Percentiles rank a stretch among this genome's conserved stretches.
Evolutionary conservation across 2,113 vertebrate genomes (phyloP).

Genomic region (Amblyopsis rosae): DNA sequence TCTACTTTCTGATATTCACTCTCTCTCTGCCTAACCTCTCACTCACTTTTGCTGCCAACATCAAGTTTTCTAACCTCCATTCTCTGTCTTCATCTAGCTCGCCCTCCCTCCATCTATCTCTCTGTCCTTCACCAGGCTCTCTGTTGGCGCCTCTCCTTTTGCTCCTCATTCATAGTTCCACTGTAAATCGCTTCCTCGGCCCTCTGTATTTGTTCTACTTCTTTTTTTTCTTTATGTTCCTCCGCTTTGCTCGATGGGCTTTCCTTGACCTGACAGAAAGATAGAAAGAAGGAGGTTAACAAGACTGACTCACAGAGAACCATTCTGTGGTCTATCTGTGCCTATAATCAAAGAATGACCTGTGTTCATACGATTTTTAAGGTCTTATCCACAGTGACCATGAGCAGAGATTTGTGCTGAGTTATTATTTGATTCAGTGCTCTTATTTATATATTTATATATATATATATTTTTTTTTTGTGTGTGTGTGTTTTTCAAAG

Average conservation of each 20-base stretch:
- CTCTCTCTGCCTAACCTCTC: constrained; percentile 46
- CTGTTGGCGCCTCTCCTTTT: constrained; percentile 8
- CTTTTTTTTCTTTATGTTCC: background rate
- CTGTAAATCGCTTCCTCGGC: constrained; percentile 23
- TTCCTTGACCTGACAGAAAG: constrained; percentile 27
- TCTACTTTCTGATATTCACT: constrained; percentile 56
- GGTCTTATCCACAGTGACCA: too few species aligned
- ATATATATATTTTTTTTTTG: too few species aligned
- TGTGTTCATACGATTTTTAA: background rate
- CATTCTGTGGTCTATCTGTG: background rate
- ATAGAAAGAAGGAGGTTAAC: too few species aligned
- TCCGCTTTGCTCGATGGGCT: constrained; percentile 20
- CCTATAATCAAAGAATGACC: background rate
- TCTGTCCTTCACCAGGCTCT: constrained; percentile 13
- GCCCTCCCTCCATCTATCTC: constrained; percentile 10
- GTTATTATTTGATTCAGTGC: too few species aligned
- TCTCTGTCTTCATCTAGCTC: background rate
- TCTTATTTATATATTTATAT: too few species aligned
- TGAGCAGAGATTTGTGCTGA: too few species aligned
- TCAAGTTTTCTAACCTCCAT: constrained; percentile 28
- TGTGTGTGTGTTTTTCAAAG: too few species aligned
- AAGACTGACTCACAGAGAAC: background rate
- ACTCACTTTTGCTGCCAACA: constrained; percentile 62
- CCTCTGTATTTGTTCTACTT: constrained; percentile 26
- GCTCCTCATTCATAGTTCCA: constrained; percentile 24